Percentiles rank a stretch among this genome's conserved stretches.
Conservation (phyloP, 37 sponge, comb jelly and placozoan genomes). For the Cliona cf. orientalis region DNA sequence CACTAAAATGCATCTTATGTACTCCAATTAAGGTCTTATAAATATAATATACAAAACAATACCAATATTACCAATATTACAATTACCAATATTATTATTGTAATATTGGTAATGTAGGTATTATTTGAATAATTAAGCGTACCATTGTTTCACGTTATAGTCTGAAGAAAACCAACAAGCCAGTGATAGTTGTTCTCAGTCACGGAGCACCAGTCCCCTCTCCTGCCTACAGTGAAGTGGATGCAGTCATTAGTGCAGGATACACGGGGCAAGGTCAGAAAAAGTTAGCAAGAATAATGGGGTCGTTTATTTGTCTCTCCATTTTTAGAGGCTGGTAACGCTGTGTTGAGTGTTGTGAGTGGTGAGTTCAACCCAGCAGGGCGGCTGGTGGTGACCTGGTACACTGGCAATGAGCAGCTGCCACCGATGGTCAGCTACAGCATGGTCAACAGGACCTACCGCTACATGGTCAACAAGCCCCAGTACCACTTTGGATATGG, state of each 20-base stretch:
- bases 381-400: slow-evolving; percentile 41
- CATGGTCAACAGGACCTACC: slow-evolving; percentile 53
- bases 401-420: not conserved
- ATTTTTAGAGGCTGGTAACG: slow-evolving; percentile 35
- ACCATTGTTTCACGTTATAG: no score
- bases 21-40: no score
- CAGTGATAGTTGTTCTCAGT: no score
- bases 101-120: no score
- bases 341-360: slow-evolving; percentile 24
- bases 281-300: no score
- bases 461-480: slow-evolving; percentile 18
- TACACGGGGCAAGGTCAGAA: slow-evolving; percentile 34
- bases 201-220: no score
- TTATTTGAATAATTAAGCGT: no score
- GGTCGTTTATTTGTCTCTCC: not conserved
- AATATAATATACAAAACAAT: no score
- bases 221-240: slow-evolving; percentile 18
- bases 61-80: no score
- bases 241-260: slow-evolving; percentile 37
- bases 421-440: slow-evolving; percentile 45
- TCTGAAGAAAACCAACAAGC: no score
- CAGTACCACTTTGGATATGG: slow-evolving; percentile 62
- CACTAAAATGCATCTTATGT: no score
- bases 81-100: no score
- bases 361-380: slow-evolving; percentile 51